Percentiles rank a stretch among this genome's conserved stretches.
These are phyloP conservation scores for Tachyglossus aculeatus DNA, from an alignment of 2,797 vertebrate species.

Conservation along the genomic window DNA sequence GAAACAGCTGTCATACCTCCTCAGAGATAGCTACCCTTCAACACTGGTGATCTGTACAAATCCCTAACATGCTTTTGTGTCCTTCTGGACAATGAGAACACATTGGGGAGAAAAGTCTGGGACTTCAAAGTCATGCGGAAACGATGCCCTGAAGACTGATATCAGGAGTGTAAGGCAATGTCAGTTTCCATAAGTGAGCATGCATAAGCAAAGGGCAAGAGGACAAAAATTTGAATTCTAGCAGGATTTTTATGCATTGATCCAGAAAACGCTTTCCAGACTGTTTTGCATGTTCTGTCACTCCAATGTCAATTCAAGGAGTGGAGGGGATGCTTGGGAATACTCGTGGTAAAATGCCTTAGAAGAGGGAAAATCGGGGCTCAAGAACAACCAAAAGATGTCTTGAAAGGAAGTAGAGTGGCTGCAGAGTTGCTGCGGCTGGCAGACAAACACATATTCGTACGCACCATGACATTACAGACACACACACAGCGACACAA, in stretches of 20 bases:
- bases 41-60: neutral
- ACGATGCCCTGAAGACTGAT: neutral
- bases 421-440: too few species aligned
- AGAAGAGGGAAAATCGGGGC: neutral
- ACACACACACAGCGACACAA: too few species aligned
- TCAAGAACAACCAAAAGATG: too few species aligned
- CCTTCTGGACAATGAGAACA: neutral
- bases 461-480: too few species aligned
- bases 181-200: neutral
- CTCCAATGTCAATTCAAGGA: neutral
- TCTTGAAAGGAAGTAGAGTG: too few species aligned
- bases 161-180: neutral
- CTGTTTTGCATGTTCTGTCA: neutral
- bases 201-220: neutral
- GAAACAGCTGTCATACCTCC: neutral
- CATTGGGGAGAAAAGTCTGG: neutral
- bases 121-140: neutral
- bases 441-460: too few species aligned
- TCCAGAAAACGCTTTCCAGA: neutral
- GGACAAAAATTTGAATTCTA: conserved; percentile 4
- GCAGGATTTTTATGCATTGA: neutral
- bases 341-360: neutral
- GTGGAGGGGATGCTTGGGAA: neutral
- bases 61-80: neutral
- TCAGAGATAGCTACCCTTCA: neutral